phyloP scores from a whole-genome alignment of 1,140 invertebrate species.

The Sesamia nonagrioides region DNA sequence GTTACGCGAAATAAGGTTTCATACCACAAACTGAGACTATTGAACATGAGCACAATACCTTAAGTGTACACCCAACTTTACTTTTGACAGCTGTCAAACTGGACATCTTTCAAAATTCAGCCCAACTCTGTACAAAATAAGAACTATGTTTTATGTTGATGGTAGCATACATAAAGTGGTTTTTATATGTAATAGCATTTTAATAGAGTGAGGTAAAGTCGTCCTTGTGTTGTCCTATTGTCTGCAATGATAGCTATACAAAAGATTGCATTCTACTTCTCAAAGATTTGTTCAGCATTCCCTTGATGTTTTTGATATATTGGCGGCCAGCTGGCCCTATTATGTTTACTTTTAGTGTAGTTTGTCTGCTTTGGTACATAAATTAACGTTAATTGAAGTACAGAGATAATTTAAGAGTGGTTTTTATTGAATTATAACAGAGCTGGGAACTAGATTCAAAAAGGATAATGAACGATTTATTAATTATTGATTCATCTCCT shows the following conservation, averaged over 20 bases:
- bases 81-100: conserved; percentile 4
- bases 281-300: conserved; percentile 56
- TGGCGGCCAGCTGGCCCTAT: conserved; percentile 13
- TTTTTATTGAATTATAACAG: not conserved
- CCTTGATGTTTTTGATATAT: conserved; percentile 23
- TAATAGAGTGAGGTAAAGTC: conserved; percentile 80
- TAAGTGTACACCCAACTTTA: conserved; percentile 17
- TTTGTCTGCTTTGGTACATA: conserved; percentile 6
- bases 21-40: conserved; percentile 40
- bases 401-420: not conserved
- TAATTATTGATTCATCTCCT: no score
- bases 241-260: conserved; percentile 67
- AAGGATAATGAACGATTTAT: no score
- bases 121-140: not conserved
- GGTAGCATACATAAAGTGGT: conserved; percentile 23
- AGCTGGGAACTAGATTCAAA: no score
- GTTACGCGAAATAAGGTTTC: conserved; percentile 19
- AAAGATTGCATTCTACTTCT: conserved; percentile 69
- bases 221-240: conserved; percentile 83
- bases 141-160: not conserved
- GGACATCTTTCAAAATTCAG: not conserved
- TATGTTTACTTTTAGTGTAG: not conserved
- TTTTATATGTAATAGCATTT: conserved; percentile 71
- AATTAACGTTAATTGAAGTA: not conserved
- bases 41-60: conserved; percentile 38